phyloP scores from a whole-genome alignment of 2,888 invertebrate genomes.

The Spodoptera littoralis region DNA sequence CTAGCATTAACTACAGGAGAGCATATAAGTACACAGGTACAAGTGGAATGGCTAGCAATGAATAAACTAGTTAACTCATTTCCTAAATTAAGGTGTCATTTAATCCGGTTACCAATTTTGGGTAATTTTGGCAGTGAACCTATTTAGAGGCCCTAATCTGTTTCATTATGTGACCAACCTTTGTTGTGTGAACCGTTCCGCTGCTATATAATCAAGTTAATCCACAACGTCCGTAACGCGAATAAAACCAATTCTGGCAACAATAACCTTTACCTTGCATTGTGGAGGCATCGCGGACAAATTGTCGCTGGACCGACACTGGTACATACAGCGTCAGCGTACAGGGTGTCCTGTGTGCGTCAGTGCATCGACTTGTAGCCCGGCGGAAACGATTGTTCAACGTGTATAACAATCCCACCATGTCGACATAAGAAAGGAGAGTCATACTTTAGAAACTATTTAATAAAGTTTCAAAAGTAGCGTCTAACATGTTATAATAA shows the following conservation, averaged over 20 bases:
- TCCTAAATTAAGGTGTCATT: constrained; percentile 45
- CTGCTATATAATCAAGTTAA: constrained; percentile 65
- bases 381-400: constrained; percentile 8
- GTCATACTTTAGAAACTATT: no score
- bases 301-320: constrained; percentile 37
- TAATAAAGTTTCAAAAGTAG: neutral
- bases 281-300: constrained; percentile 67
- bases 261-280: constrained; percentile 86
- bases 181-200: constrained; percentile 50
- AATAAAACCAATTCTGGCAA: constrained; percentile 75
- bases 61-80: constrained; percentile 22
- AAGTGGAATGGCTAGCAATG: constrained; percentile 12
- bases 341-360: constrained; percentile 60
- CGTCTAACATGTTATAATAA: neutral
- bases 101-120: constrained; percentile 50
- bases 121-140: constrained; percentile 32
- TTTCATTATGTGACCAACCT: constrained; percentile 34
- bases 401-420: no score
- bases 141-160: constrained; percentile 38
- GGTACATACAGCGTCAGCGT: constrained; percentile 41
- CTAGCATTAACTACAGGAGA: neutral
- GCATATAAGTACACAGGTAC: neutral
- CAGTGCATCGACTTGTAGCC: constrained; percentile 47
- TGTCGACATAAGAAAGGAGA: no score
- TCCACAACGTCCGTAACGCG: constrained; percentile 67